Evolutionary conservation across 2,797 vertebrate species (phyloP).

Genomic region (Epinephelus malabaricus): DNA sequence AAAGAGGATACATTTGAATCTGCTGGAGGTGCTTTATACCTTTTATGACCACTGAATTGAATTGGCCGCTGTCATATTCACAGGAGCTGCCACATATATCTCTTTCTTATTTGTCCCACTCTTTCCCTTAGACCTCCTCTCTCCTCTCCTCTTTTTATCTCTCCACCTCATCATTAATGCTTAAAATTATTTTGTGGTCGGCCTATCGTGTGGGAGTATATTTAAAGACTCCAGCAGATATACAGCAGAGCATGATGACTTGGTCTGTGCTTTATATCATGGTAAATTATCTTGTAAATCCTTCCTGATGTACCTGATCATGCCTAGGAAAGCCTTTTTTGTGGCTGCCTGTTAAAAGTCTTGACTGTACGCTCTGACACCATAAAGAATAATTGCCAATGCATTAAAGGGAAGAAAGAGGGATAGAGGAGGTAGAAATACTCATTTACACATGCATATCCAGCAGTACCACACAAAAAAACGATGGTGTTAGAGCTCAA

Average conservation of each 20-base stretch:
- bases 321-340: slow-evolving; percentile 43
- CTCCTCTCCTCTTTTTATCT: neutral
- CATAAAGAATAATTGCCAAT: slow-evolving; percentile 34
- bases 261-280: slow-evolving; percentile 20
- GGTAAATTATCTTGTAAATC: slow-evolving; percentile 40
- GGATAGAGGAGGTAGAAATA: slow-evolving; percentile 12
- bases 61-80: slow-evolving; percentile 1
- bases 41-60: neutral
- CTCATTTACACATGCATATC: slow-evolving; percentile 14
- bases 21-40: neutral
- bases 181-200: slow-evolving; percentile 2
- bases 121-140: slow-evolving; percentile 2
- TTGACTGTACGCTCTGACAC: slow-evolving; percentile 43
- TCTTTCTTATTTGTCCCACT: neutral
- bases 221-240: slow-evolving; percentile 19
- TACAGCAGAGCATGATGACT: slow-evolving; percentile 1
- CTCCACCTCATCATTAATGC: slow-evolving; percentile 7
- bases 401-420: slow-evolving; percentile 15
- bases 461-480: neutral
- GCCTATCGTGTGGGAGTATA: slow-evolving; percentile 9
- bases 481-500: neutral
- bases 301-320: slow-evolving; percentile 31
- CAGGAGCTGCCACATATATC: slow-evolving; percentile 3
- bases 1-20: neutral
- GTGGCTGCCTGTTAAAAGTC: slow-evolving; percentile 43